A percentile compares a stretch with the other conserved stretches of the same genome.
Conservation (phyloP, 2,113 vertebrate genomes). For the Nothoprocta pentlandii region DNA sequence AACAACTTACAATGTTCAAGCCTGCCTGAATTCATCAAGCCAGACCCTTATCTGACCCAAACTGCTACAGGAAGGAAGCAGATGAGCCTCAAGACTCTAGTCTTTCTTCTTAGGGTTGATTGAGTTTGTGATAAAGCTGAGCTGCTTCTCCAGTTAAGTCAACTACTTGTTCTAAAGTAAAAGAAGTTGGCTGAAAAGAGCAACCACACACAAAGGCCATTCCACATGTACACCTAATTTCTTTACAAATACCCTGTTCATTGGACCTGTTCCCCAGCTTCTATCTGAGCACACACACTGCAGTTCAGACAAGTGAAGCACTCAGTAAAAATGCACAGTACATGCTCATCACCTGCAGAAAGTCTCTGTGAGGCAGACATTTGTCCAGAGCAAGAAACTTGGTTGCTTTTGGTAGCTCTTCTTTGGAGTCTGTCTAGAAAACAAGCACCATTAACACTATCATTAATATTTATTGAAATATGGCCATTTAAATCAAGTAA, state of each 20-base stretch:
- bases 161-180: background rate
- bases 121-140: background rate
- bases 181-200: background rate
- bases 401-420: constrained; percentile 86
- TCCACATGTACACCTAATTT: background rate
- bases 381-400: constrained; percentile 98
- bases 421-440: constrained; percentile 78
- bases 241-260: background rate
- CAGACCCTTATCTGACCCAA: background rate
- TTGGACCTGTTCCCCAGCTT: background rate
- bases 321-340: background rate
- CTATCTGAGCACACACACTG: background rate
- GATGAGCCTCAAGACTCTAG: background rate
- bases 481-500: background rate
- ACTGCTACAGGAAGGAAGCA: background rate
- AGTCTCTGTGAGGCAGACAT: constrained; percentile 93
- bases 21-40: background rate
- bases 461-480: background rate
- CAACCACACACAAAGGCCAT: background rate
- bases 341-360: constrained; percentile 88
- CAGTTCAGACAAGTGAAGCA: background rate
- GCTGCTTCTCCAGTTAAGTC: background rate
- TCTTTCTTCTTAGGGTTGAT: background rate
- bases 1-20: background rate
- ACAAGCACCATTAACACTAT: background rate